Evolutionary conservation across 2,797 vertebrate genomes (phyloP).

Genomic region (Pangasius macronema): DNA sequence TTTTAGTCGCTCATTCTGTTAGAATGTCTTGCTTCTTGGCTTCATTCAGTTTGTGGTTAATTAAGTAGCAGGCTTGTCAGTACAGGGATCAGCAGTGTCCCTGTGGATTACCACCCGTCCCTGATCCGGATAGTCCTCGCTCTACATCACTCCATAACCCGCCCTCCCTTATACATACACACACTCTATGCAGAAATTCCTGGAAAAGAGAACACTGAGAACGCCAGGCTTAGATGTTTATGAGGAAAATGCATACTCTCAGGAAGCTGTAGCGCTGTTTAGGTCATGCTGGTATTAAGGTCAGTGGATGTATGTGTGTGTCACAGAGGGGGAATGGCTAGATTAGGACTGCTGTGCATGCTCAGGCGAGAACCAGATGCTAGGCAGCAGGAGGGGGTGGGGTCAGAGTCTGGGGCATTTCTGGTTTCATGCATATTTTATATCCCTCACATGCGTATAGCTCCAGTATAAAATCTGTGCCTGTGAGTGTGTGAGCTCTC

Average conservation of each 20-base stretch:
- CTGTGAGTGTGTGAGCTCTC: slow-evolving; percentile 13
- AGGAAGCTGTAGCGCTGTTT: slow-evolving; percentile 19
- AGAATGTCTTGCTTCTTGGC: not conserved
- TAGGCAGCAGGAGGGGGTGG: slow-evolving; percentile 38
- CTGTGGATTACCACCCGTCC: slow-evolving; percentile 26
- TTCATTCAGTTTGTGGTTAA: slow-evolving; percentile 30
- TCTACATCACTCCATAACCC: not conserved
- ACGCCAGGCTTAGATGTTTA: not conserved
- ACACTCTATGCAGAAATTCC: not conserved
- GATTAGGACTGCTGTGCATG: slow-evolving; percentile 48
- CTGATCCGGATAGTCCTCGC: slow-evolving; percentile 32
- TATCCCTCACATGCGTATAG: slow-evolving; percentile 5
- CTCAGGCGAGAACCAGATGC: slow-evolving; percentile 56
- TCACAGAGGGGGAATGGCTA: slow-evolving; percentile 31
- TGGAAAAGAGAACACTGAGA: not conserved
- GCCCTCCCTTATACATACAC: not conserved
- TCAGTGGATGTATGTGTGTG: slow-evolving; percentile 52
- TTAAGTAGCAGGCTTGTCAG: slow-evolving; percentile 35
- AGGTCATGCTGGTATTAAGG: slow-evolving; percentile 61
- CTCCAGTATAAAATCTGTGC: slow-evolving; percentile 3
- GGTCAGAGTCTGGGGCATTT: not conserved
- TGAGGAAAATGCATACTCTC: not conserved
- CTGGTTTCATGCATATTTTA: slow-evolving; percentile 24
- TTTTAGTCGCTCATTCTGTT: not conserved
- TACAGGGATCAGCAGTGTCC: slow-evolving; percentile 27